phyloP scores from a whole-genome alignment of 2,113 vertebrate genomes.

The Dasyurus viverrinus region DNA sequence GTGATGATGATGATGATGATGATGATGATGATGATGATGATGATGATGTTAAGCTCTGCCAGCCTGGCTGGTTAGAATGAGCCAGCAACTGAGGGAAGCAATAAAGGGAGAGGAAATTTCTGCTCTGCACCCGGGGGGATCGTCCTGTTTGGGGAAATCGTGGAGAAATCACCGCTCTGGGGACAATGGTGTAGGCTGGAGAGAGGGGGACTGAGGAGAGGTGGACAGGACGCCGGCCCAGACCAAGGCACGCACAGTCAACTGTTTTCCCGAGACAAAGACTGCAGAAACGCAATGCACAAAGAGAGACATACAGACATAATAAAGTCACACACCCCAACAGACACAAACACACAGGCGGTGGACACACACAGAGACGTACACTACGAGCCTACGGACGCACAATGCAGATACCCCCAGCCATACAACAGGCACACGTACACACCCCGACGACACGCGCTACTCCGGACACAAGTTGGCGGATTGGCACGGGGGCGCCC shows the following conservation, averaged over 20 bases:
- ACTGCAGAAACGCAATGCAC: not conserved
- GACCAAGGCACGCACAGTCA: not conserved
- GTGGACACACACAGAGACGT: not conserved
- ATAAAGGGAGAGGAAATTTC: not conserved
- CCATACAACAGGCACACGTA: not conserved
- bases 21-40: not conserved
- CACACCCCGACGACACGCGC: not conserved
- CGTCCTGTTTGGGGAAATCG: not conserved
- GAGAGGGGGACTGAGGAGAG: not conserved
- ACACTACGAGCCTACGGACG: not conserved
- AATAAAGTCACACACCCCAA: not conserved
- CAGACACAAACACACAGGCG: not conserved
- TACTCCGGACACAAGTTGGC: not conserved
- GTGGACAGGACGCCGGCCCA: not conserved
- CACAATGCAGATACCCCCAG: not conserved
- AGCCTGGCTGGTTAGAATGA: not conserved
- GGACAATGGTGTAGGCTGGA: not conserved
- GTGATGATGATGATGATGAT: not conserved
- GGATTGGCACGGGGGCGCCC: not conserved
- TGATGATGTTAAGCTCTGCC: not conserved
- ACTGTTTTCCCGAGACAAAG: not conserved
- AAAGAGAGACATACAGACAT: not conserved
- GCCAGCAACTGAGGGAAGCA: not conserved
- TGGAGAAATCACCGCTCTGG: not conserved
- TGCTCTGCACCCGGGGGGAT: not conserved